phyloP scores from a whole-genome alignment of 2,888 invertebrate genomes.

The Choreutis nemorana region DNA sequence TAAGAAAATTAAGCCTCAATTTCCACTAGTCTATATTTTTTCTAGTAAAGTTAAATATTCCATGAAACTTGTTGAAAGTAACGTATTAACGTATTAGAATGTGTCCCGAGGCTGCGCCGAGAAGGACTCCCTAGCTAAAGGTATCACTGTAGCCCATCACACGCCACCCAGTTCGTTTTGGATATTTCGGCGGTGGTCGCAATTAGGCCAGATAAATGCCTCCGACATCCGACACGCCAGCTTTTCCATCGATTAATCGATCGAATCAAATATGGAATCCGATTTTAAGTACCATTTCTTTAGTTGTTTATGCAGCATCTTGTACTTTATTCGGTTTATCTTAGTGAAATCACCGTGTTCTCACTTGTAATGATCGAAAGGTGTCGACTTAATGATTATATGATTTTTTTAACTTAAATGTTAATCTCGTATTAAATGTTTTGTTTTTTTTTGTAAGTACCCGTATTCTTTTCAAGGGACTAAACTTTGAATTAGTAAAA shows the following conservation, averaged over 20 bases:
- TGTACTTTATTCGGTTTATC: slow-evolving; percentile 31
- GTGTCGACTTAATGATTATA: slow-evolving; percentile 4
- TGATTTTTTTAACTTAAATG: slow-evolving; percentile 9
- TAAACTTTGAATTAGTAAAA: slow-evolving; percentile 43
- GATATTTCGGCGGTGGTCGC: slow-evolving; percentile 48
- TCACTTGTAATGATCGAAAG: not conserved
- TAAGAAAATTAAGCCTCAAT: too few species aligned
- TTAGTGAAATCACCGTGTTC: slow-evolving; percentile 14
- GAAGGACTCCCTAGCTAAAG: slow-evolving; percentile 16
- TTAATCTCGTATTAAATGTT: slow-evolving; percentile 3
- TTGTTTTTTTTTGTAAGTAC: slow-evolving; percentile 16
- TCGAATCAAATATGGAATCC: slow-evolving; percentile 41
- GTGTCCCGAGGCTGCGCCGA: too few species aligned
- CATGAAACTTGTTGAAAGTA: too few species aligned
- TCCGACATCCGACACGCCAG: slow-evolving; percentile 44
- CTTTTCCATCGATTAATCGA: slow-evolving; percentile 51
- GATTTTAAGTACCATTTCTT: slow-evolving; percentile 46
- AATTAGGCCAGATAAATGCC: slow-evolving; percentile 59
- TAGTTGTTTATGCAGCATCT: slow-evolving; percentile 46
- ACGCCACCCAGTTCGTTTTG: slow-evolving; percentile 45
- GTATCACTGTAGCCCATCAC: slow-evolving; percentile 33
- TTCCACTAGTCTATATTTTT: too few species aligned
- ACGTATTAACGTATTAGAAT: too few species aligned
- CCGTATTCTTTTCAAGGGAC: slow-evolving; percentile 35
- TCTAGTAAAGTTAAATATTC: too few species aligned